Evolutionary conservation across 2,797 vertebrate genomes (phyloP).

Genomic region (Ciconia nigra): DNA sequence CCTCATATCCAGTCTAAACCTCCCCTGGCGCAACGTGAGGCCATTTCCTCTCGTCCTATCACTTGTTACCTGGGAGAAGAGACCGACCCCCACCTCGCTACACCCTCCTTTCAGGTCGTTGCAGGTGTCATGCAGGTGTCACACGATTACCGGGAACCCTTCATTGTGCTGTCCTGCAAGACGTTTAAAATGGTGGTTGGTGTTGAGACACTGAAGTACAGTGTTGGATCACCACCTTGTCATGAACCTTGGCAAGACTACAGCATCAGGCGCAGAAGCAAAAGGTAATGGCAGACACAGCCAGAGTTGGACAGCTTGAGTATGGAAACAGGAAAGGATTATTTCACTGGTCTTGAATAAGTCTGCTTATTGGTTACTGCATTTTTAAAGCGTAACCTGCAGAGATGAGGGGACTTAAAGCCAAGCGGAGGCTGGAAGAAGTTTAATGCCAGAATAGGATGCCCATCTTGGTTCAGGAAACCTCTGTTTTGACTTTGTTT

Average conservation of each 20-base stretch:
- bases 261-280: neutral
- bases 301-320: neutral
- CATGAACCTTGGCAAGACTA: neutral
- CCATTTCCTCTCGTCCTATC: no score
- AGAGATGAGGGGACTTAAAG: neutral
- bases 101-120: no score
- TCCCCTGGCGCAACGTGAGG: no score
- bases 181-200: neutral
- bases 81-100: no score
- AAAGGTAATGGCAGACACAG: neutral
- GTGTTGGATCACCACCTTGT: neutral
- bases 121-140: neutral
- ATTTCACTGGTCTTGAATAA: neutral
- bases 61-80: no score
- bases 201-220: neutral
- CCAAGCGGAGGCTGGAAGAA: rapidly evolving
- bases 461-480: neutral
- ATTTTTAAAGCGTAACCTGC: neutral
- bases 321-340: neutral
- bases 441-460: neutral
- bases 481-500: neutral
- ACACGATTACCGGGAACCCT: neutral
- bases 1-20: no score
- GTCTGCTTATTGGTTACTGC: neutral
- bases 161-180: neutral